These are phyloP conservation scores for Chrysina gloriosa DNA, from an alignment of 2,888 invertebrate species.

Conservation along the genomic window DNA sequence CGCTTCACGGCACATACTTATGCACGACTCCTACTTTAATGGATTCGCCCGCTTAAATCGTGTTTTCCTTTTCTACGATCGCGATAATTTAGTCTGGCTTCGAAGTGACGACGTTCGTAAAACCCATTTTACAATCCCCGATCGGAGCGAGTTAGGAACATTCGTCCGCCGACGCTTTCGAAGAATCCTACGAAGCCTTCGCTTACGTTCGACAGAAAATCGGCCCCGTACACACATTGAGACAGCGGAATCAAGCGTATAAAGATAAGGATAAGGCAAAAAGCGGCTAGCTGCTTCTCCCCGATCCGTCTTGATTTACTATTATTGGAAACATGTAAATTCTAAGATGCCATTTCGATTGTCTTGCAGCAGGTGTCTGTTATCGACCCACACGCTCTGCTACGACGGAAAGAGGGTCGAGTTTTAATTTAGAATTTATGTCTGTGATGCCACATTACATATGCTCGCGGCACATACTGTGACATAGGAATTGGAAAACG, in stretches of 20 bases:
- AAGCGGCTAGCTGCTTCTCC: constrained; percentile 45
- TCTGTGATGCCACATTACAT: neutral
- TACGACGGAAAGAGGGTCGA: neutral
- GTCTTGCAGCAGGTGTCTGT: constrained; percentile 49
- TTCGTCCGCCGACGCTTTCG: constrained; percentile 5
- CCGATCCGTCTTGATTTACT: constrained; percentile 55
- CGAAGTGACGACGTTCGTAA: neutral
- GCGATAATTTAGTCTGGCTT: constrained; percentile 6
- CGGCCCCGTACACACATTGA: constrained; percentile 43
- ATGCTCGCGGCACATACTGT: too few relatives aligned
- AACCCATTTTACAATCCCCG: constrained; percentile 4
- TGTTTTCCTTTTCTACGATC: neutral
- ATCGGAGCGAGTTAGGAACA: neutral
- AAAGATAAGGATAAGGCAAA: constrained; percentile 55
- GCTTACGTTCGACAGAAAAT: constrained; percentile 37
- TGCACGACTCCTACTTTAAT: too few relatives aligned
- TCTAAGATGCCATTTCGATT: constrained; percentile 41
- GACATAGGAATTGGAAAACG: too few relatives aligned
- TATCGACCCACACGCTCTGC: constrained; percentile 44
- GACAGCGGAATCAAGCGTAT: constrained; percentile 49
- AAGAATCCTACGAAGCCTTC: constrained; percentile 41
- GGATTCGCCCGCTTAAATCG: neutral
- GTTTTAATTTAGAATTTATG: neutral
- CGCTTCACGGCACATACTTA: too few relatives aligned
- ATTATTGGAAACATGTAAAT: constrained; percentile 57